Conservation (phyloP, 1,140 invertebrate species). For the Pseudoatta argentina region DNA sequence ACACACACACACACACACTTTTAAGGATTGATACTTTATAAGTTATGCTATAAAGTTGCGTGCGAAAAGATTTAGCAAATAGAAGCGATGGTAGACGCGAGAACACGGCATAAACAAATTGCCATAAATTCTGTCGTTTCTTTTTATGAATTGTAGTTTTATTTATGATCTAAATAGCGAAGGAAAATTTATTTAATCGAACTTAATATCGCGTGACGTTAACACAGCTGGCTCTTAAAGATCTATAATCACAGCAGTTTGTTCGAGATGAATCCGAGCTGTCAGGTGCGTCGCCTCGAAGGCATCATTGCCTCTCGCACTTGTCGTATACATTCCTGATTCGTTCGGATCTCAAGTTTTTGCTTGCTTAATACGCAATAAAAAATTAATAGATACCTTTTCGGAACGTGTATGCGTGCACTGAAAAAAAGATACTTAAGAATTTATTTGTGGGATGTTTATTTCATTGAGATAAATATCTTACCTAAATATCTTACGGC, state of each 20-base stretch:
- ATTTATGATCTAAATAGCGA: background rate
- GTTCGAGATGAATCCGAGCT: conserved; percentile 33
- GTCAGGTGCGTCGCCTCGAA: conserved; percentile 23
- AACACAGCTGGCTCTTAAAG: background rate
- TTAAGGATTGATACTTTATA: background rate
- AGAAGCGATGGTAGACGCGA: background rate
- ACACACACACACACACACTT: background rate
- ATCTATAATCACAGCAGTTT: background rate
- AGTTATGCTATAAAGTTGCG: background rate
- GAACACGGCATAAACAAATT: background rate
- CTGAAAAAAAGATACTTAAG: too few species aligned
- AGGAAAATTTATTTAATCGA: background rate
- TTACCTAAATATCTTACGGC: too few species aligned
- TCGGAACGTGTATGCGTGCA: background rate
- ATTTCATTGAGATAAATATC: too few species aligned
- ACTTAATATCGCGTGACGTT: background rate
- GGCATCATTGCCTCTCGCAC: background rate
- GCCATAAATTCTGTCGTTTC: background rate
- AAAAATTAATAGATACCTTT: background rate
- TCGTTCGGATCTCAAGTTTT: background rate
- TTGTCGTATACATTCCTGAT: conserved; percentile 9
- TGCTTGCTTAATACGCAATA: conserved; percentile 3
- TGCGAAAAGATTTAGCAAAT: background rate
- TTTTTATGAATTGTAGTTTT: background rate
- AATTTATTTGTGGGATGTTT: too few species aligned